Conservation (phyloP, 2,113 vertebrate species). For the Pristiophorus japonicus region DNA sequence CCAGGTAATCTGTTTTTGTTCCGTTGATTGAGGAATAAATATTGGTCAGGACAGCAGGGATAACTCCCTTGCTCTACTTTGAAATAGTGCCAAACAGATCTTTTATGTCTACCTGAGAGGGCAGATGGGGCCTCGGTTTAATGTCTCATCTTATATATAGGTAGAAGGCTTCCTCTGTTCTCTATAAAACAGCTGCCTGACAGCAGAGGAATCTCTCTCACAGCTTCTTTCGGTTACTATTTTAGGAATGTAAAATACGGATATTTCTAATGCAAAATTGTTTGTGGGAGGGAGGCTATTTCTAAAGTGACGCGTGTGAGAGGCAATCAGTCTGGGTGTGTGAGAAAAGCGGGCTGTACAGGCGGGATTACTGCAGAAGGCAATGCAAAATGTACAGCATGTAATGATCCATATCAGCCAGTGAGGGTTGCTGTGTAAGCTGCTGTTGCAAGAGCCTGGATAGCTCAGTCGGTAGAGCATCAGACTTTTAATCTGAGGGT, state of each 20-base stretch:
- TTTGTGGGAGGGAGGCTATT: neutral
- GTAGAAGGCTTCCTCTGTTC: neutral
- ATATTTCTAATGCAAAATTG: neutral
- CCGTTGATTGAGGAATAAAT: no score
- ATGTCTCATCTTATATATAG: no score
- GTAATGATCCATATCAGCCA: neutral
- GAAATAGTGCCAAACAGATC: no score
- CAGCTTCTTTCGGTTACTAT: neutral
- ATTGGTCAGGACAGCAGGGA: no score
- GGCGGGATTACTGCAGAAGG: no score
- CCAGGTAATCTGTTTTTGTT: no score
- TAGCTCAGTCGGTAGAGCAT: no score
- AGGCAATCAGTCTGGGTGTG: neutral
- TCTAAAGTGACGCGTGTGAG: neutral
- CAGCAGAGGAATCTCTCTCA: neutral
- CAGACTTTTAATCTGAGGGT: neutral
- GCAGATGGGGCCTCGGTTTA: no score
- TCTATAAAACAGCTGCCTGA: neutral
- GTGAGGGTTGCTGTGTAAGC: neutral
- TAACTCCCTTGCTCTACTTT: no score
- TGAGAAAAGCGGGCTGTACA: neutral
- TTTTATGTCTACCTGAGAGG: no score
- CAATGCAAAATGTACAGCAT: neutral
- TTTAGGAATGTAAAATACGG: neutral
- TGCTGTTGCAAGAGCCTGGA: no score